These are phyloP conservation scores for Aphidius colemani DNA, from an alignment of 2,888 invertebrate species.

Conservation along the genomic window DNA sequence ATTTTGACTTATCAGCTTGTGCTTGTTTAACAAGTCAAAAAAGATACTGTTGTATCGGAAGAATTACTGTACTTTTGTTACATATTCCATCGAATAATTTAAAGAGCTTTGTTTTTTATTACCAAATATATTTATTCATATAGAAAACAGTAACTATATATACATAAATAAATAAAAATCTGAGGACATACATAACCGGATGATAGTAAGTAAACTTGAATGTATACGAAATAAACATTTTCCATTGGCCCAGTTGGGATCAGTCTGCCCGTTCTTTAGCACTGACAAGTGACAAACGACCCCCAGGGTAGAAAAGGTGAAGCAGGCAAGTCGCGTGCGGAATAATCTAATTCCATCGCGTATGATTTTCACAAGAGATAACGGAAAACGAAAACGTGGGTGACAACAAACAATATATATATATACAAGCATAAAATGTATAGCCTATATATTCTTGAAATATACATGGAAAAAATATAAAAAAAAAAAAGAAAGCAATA, in stretches of 20 bases:
- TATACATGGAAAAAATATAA: slow-evolving; percentile 17
- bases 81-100: no score
- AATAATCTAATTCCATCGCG: slow-evolving; percentile 39
- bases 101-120: not conserved
- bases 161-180: slow-evolving; percentile 23
- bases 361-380: slow-evolving; percentile 34
- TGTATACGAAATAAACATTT: no score
- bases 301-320: slow-evolving; percentile 17
- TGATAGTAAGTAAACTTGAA: no score
- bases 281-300: slow-evolving; percentile 39
- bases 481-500: slow-evolving; percentile 20
- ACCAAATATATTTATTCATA: slow-evolving; percentile 5
- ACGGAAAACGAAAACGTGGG: slow-evolving; percentile 7
- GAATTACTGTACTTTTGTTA: no score
- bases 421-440: slow-evolving; percentile 23
- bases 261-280: slow-evolving; percentile 10
- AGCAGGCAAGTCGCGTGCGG: slow-evolving; percentile 32
- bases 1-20: no score
- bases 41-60: no score
- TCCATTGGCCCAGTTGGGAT: slow-evolving; percentile 7
- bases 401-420: not conserved
- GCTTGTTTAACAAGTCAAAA: no score
- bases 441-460: not conserved
- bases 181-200: no score
- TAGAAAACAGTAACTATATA: slow-evolving; percentile 20